Evolutionary conservation across 2,888 invertebrate genomes (phyloP), one percentile per base, ranked within the genome.

Genomic region (Brassicogethes aeneus): DNA sequence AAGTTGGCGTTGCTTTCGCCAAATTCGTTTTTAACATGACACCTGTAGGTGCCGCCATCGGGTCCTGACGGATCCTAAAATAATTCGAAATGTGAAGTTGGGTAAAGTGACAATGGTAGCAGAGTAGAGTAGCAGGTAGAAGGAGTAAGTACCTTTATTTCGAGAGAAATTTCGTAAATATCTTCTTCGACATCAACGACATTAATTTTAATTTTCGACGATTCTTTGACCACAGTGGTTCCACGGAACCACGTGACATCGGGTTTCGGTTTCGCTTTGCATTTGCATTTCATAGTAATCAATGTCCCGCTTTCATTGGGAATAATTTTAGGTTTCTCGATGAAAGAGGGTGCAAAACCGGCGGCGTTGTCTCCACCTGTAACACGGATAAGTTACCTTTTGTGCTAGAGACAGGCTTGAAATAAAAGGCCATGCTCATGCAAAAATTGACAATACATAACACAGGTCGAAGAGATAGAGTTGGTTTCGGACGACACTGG

Each of bases 301-400:
- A 95, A 80, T 55, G 95, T 94, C 58, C 95, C 96, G 64, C 86
- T 90, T 70, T 93, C 93, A 73, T 95, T 94, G 66, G 97, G 97
- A 75, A 96, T 93, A 72, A 99, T 99, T 72, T 90, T 85, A 51
- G 99, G 99, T 76, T 97, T 97, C 74, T 95, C 95, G 65, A 94
- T 82, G 73, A 99, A 97, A 46, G 93, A 90, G 52, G 97, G 97
- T 57, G 94, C 90, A 73, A 89, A 90, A 66, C 92, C 93, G 64
- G 84, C 85, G 56, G 86, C 88, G 70, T 88, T 88, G 72, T 88
- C 89, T 69, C 89, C 86, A 80, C 89, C 90, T 91, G 76, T 64
- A 72, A 61, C 50, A 56, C 51, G 53, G 48, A 56, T 41, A 57
- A 43, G 49, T 59, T 60, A 60, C 50, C 45, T 48, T 43, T n/a